A percentile compares a stretch with the other conserved stretches of the same genome.
Evolutionary conservation across 2,113 vertebrate genomes (phyloP).

Genomic region (Morone chrysops): DNA sequence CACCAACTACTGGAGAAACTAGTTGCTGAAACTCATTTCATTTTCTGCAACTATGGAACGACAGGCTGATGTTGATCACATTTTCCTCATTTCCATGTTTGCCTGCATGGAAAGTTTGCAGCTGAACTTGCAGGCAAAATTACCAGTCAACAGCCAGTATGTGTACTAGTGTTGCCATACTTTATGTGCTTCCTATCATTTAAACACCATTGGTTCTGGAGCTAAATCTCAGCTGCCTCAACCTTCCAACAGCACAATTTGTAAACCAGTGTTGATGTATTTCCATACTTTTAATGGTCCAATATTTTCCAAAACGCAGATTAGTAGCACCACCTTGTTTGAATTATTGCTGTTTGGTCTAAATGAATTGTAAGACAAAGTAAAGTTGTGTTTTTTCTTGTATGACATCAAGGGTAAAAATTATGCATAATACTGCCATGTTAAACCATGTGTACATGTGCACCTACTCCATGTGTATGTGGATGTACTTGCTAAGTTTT

Average conservation of each 20-base stretch:
- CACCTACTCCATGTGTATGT: neutral
- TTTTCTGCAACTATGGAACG: conserved; percentile 1
- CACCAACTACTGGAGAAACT: neutral
- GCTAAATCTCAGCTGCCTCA: conserved; percentile 20
- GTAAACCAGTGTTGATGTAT: neutral
- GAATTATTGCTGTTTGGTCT: neutral
- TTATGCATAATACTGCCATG: neutral
- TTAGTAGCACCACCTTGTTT: neutral
- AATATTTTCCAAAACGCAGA: neutral
- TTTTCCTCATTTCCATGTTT: conserved; percentile 36
- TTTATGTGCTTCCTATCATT: conserved; percentile 8
- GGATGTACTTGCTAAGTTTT: neutral
- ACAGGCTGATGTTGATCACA: conserved; percentile 17
- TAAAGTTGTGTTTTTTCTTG: conserved; percentile 1
- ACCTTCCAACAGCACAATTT: neutral
- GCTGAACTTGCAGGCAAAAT: conserved; percentile 18
- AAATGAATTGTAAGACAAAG: neutral
- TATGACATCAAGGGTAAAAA: neutral
- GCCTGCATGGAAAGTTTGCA: conserved; percentile 24
- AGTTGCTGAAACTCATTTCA: conserved; percentile 22
- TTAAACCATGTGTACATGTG: neutral
- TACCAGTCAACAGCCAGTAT: conserved; percentile 6
- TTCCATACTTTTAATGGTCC: neutral
- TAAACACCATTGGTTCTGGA: conserved; percentile 28
- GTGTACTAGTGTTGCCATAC: neutral